Evolutionary conservation across 2,888 invertebrate species (phyloP), one percentile per base, ranked within the genome.

Genomic region (Brenthis hecate): DNA sequence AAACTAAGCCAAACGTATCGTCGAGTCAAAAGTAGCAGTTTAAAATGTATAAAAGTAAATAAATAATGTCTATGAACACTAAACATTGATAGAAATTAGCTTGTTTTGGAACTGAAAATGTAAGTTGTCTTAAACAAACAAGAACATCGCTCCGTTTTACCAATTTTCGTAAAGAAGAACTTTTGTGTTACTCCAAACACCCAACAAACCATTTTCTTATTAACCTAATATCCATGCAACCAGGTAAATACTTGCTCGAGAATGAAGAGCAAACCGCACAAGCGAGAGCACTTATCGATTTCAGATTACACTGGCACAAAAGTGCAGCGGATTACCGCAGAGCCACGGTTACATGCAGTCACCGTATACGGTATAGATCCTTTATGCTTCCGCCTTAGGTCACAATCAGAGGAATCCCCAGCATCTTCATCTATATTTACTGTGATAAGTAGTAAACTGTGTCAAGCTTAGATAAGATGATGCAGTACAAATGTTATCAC

Each of bases 301-400:
- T 83, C 66, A 81, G 81, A 81, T 84, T 81, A 81, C 74, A 75
- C 70, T 74, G 76, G 76, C 68, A 77, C 72, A 80, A 82, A 81
- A 82, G 78, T 83, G 78, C 79, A 79, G 74, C 67, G 77, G 77
- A 80, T 81, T 79, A 81, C 77, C 71, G 66, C 69, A 70, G 65
- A 65, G 66, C 72, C 70, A 67, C 56, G 66, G 66, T 48, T 54
- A 61, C 66, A 72, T 70, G 66, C 61, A 69, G 66, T 61, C 67
- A 68, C 71, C 74, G 54, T 69, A 51, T 43, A 69, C 56, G 51
- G 66, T 36, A 70, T 70, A 74, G 71, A 72, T 73, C 75, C 68
- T 73, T 72, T 74, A 75, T 73, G 73, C 72, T 73, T 71, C 70
- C 74, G 74, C 70, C 68, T 66, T 71, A 66, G 56, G 6, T n/a